Evolutionary conservation across 1,140 invertebrate species (phyloP).

Genomic region (Agrypnia vestita): DNA sequence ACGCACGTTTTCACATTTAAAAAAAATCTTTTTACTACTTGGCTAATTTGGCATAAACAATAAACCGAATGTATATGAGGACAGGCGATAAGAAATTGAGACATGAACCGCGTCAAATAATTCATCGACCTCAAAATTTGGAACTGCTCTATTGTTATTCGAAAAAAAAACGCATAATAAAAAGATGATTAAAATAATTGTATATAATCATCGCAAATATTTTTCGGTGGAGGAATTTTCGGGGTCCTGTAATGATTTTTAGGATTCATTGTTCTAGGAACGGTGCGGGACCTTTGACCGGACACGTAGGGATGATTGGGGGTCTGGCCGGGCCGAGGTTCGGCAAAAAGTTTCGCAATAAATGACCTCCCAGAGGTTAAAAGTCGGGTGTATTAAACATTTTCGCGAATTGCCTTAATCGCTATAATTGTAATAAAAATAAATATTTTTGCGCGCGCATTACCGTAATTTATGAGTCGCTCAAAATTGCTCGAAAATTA

Average conservation of each 20-base stretch:
- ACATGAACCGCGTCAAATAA: neutral
- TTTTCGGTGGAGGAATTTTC: neutral
- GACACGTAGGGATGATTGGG: conserved; percentile 54
- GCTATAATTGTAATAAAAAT: conserved; percentile 26
- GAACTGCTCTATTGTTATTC: conserved; percentile 23
- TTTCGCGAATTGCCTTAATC: conserved; percentile 19
- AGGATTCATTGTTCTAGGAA: conserved; percentile 56
- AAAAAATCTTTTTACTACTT: too few relatives aligned
- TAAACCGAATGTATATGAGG: too few relatives aligned
- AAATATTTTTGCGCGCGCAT: too few relatives aligned
- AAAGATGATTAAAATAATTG: neutral
- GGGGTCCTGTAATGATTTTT: conserved; percentile 2
- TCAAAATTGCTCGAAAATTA: too few relatives aligned
- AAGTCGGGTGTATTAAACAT: conserved; percentile 42
- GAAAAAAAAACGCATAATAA: conserved; percentile 6
- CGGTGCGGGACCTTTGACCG: conserved; percentile 53
- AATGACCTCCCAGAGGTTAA: conserved; percentile 40
- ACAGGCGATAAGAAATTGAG: too few relatives aligned
- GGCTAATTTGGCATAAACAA: too few relatives aligned
- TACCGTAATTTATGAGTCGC: too few relatives aligned
- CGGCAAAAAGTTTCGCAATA: conserved; percentile 43
- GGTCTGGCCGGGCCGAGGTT: conserved; percentile 43
- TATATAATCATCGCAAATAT: neutral
- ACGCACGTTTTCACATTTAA: too few relatives aligned
- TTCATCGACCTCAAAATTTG: conserved; percentile 11